Conservation (phyloP, 2,888 invertebrate species). For the Epistrophe grossulariae region DNA sequence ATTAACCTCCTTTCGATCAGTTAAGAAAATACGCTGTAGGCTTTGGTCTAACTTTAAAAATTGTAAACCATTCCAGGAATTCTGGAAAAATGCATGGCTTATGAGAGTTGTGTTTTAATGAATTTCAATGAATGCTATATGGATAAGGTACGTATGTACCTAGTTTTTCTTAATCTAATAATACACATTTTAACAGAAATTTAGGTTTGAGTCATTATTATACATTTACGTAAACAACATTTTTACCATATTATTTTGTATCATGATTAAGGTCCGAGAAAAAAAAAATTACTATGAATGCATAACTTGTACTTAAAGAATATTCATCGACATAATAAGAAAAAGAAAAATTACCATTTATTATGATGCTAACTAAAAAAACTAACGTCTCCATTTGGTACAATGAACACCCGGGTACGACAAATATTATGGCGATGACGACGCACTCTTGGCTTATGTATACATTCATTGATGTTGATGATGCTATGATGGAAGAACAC, state of each 20-base stretch:
- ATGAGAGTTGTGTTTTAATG: too few species aligned
- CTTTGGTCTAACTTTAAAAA: too few species aligned
- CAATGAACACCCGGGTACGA: conserved; percentile 73
- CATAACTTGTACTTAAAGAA: not conserved
- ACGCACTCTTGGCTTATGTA: not conserved
- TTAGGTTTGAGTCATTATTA: not conserved
- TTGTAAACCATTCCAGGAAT: too few species aligned
- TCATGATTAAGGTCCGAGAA: not conserved
- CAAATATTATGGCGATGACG: conserved; percentile 14
- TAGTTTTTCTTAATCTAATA: too few species aligned
- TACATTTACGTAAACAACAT: not conserved
- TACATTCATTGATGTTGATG: conserved; percentile 14
- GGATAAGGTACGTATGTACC: too few species aligned
- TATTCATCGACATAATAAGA: not conserved
- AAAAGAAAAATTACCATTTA: not conserved
- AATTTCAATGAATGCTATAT: too few species aligned
- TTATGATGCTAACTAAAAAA: conserved; percentile 31
- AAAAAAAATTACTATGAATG: not conserved
- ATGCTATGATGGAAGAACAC: conserved; percentile 32
- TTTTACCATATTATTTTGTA: too few species aligned
- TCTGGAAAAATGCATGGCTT: too few species aligned
- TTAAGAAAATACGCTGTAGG: too few species aligned
- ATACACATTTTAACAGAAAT: not conserved
- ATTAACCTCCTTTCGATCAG: too few species aligned
- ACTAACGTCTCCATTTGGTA: conserved; percentile 53